Conservation (phyloP, 2,888 invertebrate species). For the Mimas tiliae region DNA sequence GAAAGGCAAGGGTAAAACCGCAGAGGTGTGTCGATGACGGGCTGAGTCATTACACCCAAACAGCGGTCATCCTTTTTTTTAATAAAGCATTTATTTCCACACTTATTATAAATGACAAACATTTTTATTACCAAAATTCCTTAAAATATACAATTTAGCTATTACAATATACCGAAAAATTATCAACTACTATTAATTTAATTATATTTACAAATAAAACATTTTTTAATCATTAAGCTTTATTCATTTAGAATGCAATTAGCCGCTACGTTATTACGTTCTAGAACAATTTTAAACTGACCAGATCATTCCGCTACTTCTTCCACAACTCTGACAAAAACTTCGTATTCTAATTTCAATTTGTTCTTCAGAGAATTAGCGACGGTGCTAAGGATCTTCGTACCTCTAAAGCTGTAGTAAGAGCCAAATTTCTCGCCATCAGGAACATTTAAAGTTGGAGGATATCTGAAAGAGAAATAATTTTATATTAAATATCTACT, state of each 20-base stretch:
- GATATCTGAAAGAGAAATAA: slow-evolving; percentile 57
- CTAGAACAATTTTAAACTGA: background rate
- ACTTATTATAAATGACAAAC: background rate
- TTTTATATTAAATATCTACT: background rate
- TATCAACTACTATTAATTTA: background rate
- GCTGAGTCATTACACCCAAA: slow-evolving; percentile 9
- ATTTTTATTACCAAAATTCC: background rate
- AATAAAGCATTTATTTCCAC: slow-evolving; percentile 13
- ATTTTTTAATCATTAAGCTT: slow-evolving; percentile 8
- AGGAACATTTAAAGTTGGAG: slow-evolving; percentile 58
- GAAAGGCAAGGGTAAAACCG: slow-evolving; percentile 1
- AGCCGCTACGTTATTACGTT: background rate
- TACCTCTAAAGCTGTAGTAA: slow-evolving; percentile 72
- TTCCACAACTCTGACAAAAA: slow-evolving; percentile 72
- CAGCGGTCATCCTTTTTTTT: background rate
- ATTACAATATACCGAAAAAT: background rate
- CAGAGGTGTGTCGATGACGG: slow-evolving; percentile 3
- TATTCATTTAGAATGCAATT: slow-evolving; percentile 8
- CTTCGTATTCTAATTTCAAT: slow-evolving; percentile 74
- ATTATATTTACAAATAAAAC: slow-evolving; percentile 20
- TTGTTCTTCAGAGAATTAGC: slow-evolving; percentile 61
- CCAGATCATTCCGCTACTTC: slow-evolving; percentile 42
- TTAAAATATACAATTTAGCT: slow-evolving; percentile 20
- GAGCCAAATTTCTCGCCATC: slow-evolving; percentile 67
- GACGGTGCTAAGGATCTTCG: slow-evolving; percentile 59